Conservation (phyloP, 2,888 invertebrate species). For the Caenorhabditis japonica region DNA sequence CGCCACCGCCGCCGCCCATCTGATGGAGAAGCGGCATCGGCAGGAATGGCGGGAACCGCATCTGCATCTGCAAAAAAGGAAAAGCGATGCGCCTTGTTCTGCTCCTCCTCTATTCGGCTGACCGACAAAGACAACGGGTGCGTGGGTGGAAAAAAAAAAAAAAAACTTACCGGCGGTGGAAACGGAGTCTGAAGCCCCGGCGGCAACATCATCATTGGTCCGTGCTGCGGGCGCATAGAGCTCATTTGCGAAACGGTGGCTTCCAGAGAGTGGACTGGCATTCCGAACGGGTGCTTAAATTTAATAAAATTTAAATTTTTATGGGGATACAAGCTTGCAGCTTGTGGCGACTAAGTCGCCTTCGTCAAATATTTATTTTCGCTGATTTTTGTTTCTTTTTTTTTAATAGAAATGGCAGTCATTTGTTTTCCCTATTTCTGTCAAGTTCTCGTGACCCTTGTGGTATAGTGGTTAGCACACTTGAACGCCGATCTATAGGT, state of each 20-base stretch:
- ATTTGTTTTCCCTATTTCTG: no score
- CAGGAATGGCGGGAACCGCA: conserved; percentile 38
- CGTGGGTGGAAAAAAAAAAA: neutral
- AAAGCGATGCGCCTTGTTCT: no score
- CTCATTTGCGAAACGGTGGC: conserved; percentile 4
- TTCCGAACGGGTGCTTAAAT: conserved; percentile 48
- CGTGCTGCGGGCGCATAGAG: conserved; percentile 23
- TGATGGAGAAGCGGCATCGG: conserved; percentile 41
- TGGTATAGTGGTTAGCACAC: no score
- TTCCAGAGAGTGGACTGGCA: conserved; percentile 34
- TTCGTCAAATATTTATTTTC: no score
- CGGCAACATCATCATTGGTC: conserved; percentile 49
- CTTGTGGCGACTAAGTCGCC: no score
- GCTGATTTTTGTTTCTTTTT: no score
- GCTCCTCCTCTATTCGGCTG: no score
- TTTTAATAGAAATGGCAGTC: no score
- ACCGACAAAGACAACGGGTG: neutral
- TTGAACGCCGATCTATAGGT: no score
- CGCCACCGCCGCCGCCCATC: conserved; percentile 15
- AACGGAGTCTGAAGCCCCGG: conserved; percentile 31
- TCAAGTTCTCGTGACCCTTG: no score
- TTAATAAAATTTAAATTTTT: neutral
- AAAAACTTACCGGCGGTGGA: conserved; percentile 32
- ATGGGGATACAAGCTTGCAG: no score
- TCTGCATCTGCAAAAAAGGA: conserved; percentile 29